Conservation (phyloP, 2,888 invertebrate genomes). For the Patella caerulea region DNA sequence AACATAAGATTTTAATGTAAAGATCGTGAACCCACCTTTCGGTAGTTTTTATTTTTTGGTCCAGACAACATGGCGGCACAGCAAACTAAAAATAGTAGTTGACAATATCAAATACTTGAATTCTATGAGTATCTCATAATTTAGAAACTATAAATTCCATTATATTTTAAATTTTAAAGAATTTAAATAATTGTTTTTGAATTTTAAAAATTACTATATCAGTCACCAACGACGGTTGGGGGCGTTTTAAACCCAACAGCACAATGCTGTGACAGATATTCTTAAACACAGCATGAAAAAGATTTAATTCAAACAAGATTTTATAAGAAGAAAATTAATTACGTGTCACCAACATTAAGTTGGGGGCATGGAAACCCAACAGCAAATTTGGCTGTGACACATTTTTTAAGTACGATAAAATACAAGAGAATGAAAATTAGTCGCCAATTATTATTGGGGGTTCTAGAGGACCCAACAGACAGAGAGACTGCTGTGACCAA, state of each 20-base stretch:
- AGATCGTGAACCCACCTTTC: too few relatives aligned
- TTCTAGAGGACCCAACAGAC: constrained; percentile 18
- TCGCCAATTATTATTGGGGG: constrained; percentile 34
- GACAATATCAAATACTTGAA: too few relatives aligned
- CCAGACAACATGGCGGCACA: too few relatives aligned
- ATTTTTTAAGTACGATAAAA: constrained; percentile 8
- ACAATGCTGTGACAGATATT: constrained; percentile 36
- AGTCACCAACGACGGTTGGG: constrained; percentile 48
- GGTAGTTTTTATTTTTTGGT: too few relatives aligned
- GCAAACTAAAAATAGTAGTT: too few relatives aligned
- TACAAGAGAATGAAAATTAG: constrained; percentile 16
- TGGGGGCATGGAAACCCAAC: constrained; percentile 38
- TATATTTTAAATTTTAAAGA: too few relatives aligned
- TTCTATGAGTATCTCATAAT: too few relatives aligned
- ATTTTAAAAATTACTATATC: not conserved
- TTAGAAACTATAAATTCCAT: too few relatives aligned
- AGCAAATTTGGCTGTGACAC: constrained; percentile 31
- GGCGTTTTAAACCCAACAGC: constrained; percentile 48
- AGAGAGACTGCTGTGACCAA: constrained; percentile 12
- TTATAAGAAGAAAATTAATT: not conserved
- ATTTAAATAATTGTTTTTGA: not conserved
- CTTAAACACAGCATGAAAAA: not conserved
- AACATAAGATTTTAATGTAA: too few relatives aligned
- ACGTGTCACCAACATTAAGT: constrained; percentile 31
- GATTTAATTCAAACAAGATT: too few relatives aligned